Percentiles rank a stretch among this genome's conserved stretches.
Conservation (phyloP, 2,113 vertebrate genomes). For the Talpa occidentalis region DNA sequence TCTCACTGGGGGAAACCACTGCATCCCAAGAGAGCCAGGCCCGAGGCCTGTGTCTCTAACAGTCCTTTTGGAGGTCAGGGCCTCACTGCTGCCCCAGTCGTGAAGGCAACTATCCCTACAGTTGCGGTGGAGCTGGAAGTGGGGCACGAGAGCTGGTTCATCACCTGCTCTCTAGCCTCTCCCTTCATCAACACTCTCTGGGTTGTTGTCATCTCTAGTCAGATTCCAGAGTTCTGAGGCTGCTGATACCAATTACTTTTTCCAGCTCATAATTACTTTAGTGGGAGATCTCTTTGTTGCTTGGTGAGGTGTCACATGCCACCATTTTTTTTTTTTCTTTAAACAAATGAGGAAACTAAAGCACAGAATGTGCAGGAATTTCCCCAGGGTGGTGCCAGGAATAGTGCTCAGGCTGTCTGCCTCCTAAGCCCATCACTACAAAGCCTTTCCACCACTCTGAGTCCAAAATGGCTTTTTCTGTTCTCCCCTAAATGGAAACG, state of each 20-base stretch:
- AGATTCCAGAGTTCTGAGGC: not conserved
- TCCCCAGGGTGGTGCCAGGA: too few relatives aligned
- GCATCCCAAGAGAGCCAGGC: not conserved
- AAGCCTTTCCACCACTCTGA: not conserved
- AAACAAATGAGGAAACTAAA: not conserved
- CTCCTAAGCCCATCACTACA: not conserved
- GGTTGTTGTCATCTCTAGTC: not conserved
- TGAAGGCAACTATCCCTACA: not conserved
- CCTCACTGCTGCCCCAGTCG: not conserved
- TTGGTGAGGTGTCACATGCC: not conserved
- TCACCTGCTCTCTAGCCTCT: not conserved
- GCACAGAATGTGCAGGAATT: not conserved
- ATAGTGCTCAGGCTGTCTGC: not conserved
- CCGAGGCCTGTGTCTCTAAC: not conserved
- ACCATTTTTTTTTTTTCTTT: not conserved
- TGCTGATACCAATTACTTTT: not conserved
- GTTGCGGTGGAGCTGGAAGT: not conserved
- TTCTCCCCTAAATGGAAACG: not conserved
- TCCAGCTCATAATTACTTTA: not conserved
- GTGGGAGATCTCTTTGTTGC: too few relatives aligned
- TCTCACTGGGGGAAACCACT: not conserved
- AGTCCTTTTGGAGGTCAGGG: not conserved
- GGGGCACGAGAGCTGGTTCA: not conserved
- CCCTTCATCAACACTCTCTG: not conserved
- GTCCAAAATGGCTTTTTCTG: not conserved